Percentiles rank a stretch among this genome's conserved stretches.
These are phyloP conservation scores for Drosophila fulvimacula DNA, from an alignment of 2,888 invertebrate species.

Conservation along the genomic window DNA sequence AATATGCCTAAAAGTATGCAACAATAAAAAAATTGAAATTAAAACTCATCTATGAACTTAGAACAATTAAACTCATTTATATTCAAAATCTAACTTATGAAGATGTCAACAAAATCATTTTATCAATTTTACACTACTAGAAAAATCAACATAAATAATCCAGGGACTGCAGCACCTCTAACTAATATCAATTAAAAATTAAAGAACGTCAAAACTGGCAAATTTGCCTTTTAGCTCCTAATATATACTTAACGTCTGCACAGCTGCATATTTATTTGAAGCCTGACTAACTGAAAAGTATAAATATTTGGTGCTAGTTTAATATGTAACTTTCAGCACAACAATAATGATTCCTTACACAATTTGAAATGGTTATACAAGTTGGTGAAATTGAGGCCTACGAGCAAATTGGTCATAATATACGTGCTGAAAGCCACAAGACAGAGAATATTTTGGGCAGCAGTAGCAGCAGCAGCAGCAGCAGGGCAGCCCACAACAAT, in stretches of 20 bases:
- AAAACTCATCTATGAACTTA: no score
- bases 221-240: neutral
- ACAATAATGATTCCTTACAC: constrained; percentile 38
- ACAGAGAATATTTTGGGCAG: constrained; percentile 53
- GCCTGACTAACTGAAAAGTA: neutral
- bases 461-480: constrained; percentile 18
- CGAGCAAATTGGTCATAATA: constrained; percentile 19
- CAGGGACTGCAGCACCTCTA: neutral
- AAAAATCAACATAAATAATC: neutral
- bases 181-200: neutral
- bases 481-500: constrained; percentile 42
- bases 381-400: constrained; percentile 48
- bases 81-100: no score
- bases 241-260: no score
- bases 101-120: neutral
- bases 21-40: no score
- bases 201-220: neutral
- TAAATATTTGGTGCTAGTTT: neutral
- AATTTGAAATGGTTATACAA: constrained; percentile 51
- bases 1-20: constrained; percentile 37
- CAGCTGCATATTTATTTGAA: neutral
- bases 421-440: constrained; percentile 28
- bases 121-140: neutral
- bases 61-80: neutral
- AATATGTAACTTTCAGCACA: constrained; percentile 5